Base-by-base conservation (phyloP, 2,888 invertebrate genomes). In the Drosophila barbarae region DNA sequence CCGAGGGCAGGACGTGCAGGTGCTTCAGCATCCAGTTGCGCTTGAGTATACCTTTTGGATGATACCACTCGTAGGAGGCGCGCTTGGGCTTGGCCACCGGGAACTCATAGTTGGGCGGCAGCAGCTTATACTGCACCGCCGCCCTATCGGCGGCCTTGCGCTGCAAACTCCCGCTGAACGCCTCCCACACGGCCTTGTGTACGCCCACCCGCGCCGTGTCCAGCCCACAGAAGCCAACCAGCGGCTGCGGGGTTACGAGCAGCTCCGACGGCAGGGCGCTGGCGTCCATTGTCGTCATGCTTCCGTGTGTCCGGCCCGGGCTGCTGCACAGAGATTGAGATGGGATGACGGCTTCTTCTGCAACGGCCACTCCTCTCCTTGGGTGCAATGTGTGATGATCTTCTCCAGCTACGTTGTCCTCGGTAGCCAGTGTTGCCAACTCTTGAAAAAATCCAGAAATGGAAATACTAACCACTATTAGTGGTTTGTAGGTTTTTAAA, bases 21-120 rank as follows among this genome's bases (percentile, higher is more conserved):
- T 98, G 97, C 89, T 99, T 99, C 52, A 93, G 92, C 91, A 98
- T 95, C 99, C 99, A 99, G 87, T 96, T 96, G 42, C 94, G 93
- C 88, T 98, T 98, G 8, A 99, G 90, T 72, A 99, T 95, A 12
- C 99, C 98, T 89, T 95, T 96, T 0, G 97, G 97, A 77, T 96
- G 94, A 89, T 98, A 98, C 95, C 96, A 97, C 87, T 98, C 98
- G 89, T 98, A 98, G 0, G 96, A 95, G 84, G 94, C 94, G 73
- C 96, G 91, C 91, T 96, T 95, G 6, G 95, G 95, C 88, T 96
- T 96, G 8, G 94, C 93, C 32, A 94, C 92, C 6, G 97, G 97
- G 89, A 97, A 98, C 84, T 96, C 95, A 89, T 96, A 95, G 34
- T 94, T 95, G 72, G 93, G 93, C 69, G 93, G 92, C 56, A 98